Evolutionary conservation across 2,888 invertebrate genomes (phyloP).

Genomic region (Tenthredo amoena): DNA sequence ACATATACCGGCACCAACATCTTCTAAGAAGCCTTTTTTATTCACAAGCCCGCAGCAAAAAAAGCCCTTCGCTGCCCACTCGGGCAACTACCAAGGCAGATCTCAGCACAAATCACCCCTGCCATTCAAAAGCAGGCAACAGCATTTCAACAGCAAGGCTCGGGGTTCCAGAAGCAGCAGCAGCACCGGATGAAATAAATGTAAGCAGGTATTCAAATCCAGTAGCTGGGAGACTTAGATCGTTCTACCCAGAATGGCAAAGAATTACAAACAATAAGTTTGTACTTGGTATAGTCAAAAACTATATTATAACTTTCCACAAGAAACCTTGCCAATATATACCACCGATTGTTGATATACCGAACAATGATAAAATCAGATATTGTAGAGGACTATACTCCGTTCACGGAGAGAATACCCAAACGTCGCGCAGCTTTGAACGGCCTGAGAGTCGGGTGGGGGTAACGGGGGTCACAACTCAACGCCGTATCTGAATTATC

Average conservation of each 20-base stretch:
- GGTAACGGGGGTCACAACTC: no score
- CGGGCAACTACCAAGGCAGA: conserved; percentile 25
- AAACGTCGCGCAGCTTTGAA: no score
- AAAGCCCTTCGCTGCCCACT: not conserved
- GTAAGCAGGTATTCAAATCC: not conserved
- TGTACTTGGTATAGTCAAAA: not conserved
- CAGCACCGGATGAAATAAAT: not conserved
- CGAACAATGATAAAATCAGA: not conserved
- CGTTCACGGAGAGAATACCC: no score
- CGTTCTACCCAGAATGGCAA: not conserved
- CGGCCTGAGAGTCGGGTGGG: no score
- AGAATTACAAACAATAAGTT: not conserved
- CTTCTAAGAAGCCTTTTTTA: conserved; percentile 10
- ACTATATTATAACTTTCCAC: not conserved
- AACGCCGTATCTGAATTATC: no score
- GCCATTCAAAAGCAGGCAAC: not conserved
- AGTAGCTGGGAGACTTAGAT: not conserved
- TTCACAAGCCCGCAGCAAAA: conserved; percentile 11
- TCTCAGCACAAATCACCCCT: not conserved
- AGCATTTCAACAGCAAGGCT: not conserved
- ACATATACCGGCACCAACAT: not conserved
- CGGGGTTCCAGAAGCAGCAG: not conserved
- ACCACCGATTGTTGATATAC: not conserved
- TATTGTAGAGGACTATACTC: no score
- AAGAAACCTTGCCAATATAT: not conserved